phyloP scores from a whole-genome alignment of 2,888 invertebrate species.

The Phengaris alcon region DNA sequence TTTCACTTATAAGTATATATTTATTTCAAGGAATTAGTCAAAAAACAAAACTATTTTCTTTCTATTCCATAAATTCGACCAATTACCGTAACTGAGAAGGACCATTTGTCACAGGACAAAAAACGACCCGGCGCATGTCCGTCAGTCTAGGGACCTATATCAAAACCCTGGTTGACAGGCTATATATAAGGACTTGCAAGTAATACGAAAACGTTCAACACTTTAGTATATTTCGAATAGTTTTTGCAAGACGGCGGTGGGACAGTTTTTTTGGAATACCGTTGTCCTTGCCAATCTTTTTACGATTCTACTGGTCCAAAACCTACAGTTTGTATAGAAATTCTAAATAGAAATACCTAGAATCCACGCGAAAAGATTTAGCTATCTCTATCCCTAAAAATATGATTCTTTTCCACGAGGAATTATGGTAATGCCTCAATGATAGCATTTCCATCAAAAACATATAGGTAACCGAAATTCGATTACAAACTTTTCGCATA shows the following conservation, averaged over 20 bases:
- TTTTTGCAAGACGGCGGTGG: too few relatives aligned
- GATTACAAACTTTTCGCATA: slow-evolving; percentile 25
- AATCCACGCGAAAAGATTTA: neutral
- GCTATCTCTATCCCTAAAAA: slow-evolving; percentile 13
- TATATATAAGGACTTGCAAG: slow-evolving; percentile 51
- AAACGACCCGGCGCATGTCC: slow-evolving; percentile 55
- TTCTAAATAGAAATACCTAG: too few relatives aligned
- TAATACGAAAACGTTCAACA: slow-evolving; percentile 19
- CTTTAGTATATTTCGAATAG: neutral
- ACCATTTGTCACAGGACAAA: slow-evolving; percentile 68
- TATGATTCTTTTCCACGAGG: slow-evolving; percentile 16
- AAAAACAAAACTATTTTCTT: slow-evolving; percentile 46
- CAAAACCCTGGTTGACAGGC: slow-evolving; percentile 64
- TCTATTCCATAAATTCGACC: slow-evolving; percentile 59
- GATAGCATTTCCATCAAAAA: slow-evolving; percentile 20
- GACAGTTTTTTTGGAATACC: too few relatives aligned
- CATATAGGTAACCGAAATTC: slow-evolving; percentile 21
- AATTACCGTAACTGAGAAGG: slow-evolving; percentile 59
- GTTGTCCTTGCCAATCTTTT: too few relatives aligned
- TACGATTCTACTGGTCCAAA: too few relatives aligned
- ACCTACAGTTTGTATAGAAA: too few relatives aligned
- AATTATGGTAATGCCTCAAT: slow-evolving; percentile 23
- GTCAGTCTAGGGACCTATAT: slow-evolving; percentile 67
- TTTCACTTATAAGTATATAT: too few relatives aligned
- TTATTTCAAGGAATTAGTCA: neutral